Evolutionary conservation across 2,888 invertebrate genomes (phyloP).

Genomic region (Alcis repandata): DNA sequence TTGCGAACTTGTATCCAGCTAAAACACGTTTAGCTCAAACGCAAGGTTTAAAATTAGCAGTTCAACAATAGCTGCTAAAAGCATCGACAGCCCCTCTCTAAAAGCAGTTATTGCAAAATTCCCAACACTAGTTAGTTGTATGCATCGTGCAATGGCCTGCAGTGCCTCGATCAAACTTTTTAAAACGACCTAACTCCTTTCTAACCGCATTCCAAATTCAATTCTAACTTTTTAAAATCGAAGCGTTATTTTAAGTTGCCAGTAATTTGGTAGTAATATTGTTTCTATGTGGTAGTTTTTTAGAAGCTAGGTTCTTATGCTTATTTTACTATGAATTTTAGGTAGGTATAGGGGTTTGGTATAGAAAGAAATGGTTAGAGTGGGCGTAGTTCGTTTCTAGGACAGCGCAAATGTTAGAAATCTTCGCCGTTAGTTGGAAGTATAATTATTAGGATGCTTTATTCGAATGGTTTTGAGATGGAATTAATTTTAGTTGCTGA

Average conservation of each 20-base stretch:
- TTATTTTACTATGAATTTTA: constrained; percentile 86
- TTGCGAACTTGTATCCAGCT: neutral
- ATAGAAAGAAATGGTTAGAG: constrained; percentile 84
- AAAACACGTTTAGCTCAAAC: neutral
- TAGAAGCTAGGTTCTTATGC: constrained; percentile 83
- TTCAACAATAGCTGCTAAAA: constrained; percentile 24
- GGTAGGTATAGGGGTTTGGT: constrained; percentile 79
- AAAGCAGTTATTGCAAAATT: constrained; percentile 48
- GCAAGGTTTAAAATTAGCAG: neutral
- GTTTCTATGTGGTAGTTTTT: constrained; percentile 62
- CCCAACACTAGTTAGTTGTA: constrained; percentile 84
- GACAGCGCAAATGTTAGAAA: constrained; percentile 82
- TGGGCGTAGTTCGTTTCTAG: constrained; percentile 82
- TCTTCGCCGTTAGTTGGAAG: constrained; percentile 62
- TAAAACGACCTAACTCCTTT: constrained; percentile 59
- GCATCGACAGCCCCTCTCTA: constrained; percentile 48
- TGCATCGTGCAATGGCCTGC: constrained; percentile 87
- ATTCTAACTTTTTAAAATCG: neutral
- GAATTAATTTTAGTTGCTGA: constrained; percentile 33
- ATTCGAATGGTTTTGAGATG: constrained; percentile 37
- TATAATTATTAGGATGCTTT: constrained; percentile 48
- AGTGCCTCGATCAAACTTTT: constrained; percentile 64
- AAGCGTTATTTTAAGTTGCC: constrained; percentile 41
- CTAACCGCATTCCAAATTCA: constrained; percentile 40
- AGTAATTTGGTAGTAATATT: constrained; percentile 14